Percentiles rank a stretch among this genome's conserved stretches.
phyloP scores from a whole-genome alignment of 1,140 invertebrate genomes.

The Drosophila prosaltans region DNA sequence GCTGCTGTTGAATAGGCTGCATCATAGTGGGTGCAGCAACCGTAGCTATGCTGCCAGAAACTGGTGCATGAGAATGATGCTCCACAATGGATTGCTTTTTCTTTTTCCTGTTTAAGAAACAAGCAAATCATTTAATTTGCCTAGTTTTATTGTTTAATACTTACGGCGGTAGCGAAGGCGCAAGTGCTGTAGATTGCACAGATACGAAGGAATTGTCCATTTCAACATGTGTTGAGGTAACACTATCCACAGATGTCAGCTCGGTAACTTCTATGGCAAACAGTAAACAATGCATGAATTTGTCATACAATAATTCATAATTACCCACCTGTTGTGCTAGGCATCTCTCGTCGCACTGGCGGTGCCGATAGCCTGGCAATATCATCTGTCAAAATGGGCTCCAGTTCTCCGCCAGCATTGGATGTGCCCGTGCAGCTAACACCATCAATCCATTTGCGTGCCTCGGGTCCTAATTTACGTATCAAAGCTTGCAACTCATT shows the following conservation, averaged over 20 bases:
- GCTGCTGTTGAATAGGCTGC: conserved; percentile 76
- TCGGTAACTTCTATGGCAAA: conserved; percentile 79
- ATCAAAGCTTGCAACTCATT: conserved; percentile 88
- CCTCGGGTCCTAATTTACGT: conserved; percentile 79
- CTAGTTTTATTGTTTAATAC: not conserved
- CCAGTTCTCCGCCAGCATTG: conserved; percentile 57
- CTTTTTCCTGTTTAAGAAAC: conserved; percentile 55
- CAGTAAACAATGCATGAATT: conserved; percentile 54
- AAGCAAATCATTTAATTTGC: no score
- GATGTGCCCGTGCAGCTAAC: conserved; percentile 63
- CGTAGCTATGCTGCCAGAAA: not conserved
- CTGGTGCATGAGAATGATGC: conserved; percentile 47
- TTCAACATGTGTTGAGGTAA: conserved; percentile 82
- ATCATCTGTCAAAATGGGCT: conserved; percentile 75
- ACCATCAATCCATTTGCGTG: conserved; percentile 81
- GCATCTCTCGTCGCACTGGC: conserved; percentile 76
- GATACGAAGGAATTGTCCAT: conserved; percentile 79
- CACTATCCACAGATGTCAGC: conserved; percentile 81
- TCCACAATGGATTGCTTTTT: conserved; percentile 70
- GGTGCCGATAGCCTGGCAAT: conserved; percentile 72
- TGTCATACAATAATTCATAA: not conserved
- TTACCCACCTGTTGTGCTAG: conserved; percentile 80
- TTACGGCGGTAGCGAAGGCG: conserved; percentile 77
- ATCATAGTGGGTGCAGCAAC: conserved; percentile 58
- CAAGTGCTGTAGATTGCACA: conserved; percentile 70